Percentiles rank a stretch among this genome's conserved stretches.
These are phyloP conservation scores for Rhadina sibilatrix DNA, from an alignment of 2,113 vertebrate genomes.

Conservation along the genomic window DNA sequence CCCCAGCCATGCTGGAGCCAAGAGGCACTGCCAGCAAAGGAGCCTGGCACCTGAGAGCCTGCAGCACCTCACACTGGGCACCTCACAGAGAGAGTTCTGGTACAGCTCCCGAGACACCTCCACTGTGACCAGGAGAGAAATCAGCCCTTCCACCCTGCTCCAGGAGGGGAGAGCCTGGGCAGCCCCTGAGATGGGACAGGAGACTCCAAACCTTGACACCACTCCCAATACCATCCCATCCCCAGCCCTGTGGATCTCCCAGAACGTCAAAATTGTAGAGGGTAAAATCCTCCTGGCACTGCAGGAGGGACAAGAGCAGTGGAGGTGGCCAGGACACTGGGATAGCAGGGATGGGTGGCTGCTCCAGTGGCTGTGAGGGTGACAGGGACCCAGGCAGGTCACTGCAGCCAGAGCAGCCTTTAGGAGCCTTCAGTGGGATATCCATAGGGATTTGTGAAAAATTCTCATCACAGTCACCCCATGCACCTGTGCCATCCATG, in stretches of 20 bases:
- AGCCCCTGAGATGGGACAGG: not conserved
- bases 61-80: not conserved
- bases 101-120: not conserved
- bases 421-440: not conserved
- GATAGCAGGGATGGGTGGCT: not conserved
- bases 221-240: not conserved
- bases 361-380: not conserved
- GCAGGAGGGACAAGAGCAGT: not conserved
- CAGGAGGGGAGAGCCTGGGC: not conserved
- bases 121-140: not conserved
- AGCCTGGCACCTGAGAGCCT: not conserved
- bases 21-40: not conserved
- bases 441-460: not conserved
- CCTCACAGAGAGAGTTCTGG: not conserved
- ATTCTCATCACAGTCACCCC: not conserved
- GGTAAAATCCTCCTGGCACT: not conserved
- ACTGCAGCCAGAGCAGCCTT: not conserved
- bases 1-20: fast-evolving
- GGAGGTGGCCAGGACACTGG: not conserved
- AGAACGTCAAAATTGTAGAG: not conserved
- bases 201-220: not conserved
- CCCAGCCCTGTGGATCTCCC: not conserved
- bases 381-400: not conserved
- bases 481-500: fast-evolving
- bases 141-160: not conserved